Evolutionary conservation across 2,113 vertebrate genomes (phyloP).

Genomic region (Chauna torquata): DNA sequence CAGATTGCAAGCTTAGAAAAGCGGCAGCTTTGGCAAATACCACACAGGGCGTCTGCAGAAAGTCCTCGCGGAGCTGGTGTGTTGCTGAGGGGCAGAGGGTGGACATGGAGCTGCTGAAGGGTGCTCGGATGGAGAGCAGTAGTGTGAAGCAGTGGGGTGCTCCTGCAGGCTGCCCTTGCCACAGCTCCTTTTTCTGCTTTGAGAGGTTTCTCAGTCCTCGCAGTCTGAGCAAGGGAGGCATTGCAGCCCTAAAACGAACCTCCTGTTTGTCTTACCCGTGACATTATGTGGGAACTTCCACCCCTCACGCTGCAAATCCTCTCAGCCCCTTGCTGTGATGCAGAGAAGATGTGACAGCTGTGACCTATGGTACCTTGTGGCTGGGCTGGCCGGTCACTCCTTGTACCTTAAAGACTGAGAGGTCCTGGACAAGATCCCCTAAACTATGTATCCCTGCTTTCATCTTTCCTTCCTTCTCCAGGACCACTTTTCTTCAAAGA

Average conservation of each 20-base stretch:
- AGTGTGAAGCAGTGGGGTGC: not conserved
- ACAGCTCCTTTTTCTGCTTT: not conserved
- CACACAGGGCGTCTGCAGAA: not conserved
- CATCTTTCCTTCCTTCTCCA: not conserved
- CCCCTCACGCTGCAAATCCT: not conserved
- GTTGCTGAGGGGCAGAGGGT: not conserved
- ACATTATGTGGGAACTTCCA: not conserved
- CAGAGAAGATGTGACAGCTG: not conserved
- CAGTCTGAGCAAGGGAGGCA: not conserved
- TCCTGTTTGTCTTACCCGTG: not conserved
- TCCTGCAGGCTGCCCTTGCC: not conserved
- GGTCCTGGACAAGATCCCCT: not conserved
- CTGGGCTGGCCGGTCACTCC: not conserved
- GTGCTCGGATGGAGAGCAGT: not conserved
- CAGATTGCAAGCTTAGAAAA: not conserved
- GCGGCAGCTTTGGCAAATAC: not conserved
- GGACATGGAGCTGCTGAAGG: not conserved
- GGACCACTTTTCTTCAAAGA: not conserved
- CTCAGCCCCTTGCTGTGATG: not conserved
- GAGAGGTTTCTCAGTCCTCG: not conserved
- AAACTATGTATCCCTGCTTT: not conserved
- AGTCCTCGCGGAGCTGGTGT: not conserved
- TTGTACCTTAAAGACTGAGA: not conserved
- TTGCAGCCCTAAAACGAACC: not conserved
- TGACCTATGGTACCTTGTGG: not conserved